Conservation (phyloP, 1,140 invertebrate species). For the Caenorhabditis tropicalis region DNA sequence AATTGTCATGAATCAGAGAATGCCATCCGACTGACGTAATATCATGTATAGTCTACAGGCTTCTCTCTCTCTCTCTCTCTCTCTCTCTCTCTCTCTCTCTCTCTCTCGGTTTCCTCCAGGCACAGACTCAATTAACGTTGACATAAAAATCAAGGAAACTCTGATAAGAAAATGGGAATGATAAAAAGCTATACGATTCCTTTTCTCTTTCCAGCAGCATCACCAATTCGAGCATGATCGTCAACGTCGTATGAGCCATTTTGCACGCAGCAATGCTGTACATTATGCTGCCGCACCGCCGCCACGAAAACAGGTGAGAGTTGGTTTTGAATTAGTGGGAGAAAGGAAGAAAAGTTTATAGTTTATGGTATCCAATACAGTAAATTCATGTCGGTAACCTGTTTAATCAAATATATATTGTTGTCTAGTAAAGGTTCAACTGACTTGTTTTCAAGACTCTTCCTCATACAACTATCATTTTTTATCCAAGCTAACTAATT, state of each 20-base stretch:
- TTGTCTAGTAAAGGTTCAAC: too few relatives aligned
- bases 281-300: constrained; percentile 33
- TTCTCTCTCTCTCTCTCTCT: too few relatives aligned
- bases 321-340: too few relatives aligned
- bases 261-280: constrained; percentile 36
- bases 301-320: constrained; percentile 13
- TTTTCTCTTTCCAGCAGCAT: constrained; percentile 5
- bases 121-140: neutral
- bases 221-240: constrained; percentile 35
- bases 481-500: too few relatives aligned
- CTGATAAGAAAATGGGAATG: neutral
- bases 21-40: neutral
- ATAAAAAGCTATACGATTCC: neutral
- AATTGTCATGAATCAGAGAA: too few relatives aligned
- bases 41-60: too few relatives aligned
- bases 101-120: too few relatives aligned
- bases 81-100: too few relatives aligned
- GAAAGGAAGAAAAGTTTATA: neutral
- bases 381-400: too few relatives aligned
- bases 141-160: neutral
- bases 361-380: neutral
- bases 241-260: constrained; percentile 37
- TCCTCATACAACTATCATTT: too few relatives aligned
- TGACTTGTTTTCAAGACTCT: neutral
- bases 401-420: too few relatives aligned